Base-by-base conservation (phyloP, 1,140 invertebrate species). In the Drosophila trapezifrons region DNA sequence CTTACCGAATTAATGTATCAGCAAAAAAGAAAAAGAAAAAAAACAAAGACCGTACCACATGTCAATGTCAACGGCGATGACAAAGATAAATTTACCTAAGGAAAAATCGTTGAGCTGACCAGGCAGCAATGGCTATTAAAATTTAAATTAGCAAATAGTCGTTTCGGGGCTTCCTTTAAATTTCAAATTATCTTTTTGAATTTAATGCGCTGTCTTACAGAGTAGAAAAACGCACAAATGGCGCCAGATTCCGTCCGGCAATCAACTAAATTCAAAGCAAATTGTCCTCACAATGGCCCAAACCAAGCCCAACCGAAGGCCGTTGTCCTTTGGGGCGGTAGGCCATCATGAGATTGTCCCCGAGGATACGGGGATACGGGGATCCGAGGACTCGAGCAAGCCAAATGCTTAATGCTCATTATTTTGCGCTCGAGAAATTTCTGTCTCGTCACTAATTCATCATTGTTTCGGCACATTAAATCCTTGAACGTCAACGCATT, bases 391-490 rank as follows among this genome's bases (percentile, higher is more conserved):
- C 27, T 29, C 27, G 27, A 29, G 52, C 54, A 60, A 46, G 65
- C 84, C 62, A 66, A 84, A 84, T 63, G 77, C 55, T 81, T 63
- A 63, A 63, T 63, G 60, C 60, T 89, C 84, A 89, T 89, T 89
- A 89, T 89, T 90, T 89, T 89, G 77, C 84, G 84, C 85, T 89
- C 80, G 84, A 89, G 84, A 89, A 89, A 89, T 90, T 89, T 89
- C 85, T 89, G 84, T 90, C 84, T 89, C 84, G 84, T 89, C 84
- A 89, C 84, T 89, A 89, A 89, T 89, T 89, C 84, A 89, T 89
- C 84, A 89, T 89, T 89, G 84, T 89, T 89, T 89, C 84, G 85
- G 84, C 84, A 89, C 84, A 89, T 89, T 89, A 89, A 89, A 89
- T 89, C 85, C 84, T 89, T 80, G 80, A 89, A 89, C 85, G 80